Evolutionary conservation across 2,113 vertebrate species (phyloP).

Genomic region (Illadopsis cleaveri): DNA sequence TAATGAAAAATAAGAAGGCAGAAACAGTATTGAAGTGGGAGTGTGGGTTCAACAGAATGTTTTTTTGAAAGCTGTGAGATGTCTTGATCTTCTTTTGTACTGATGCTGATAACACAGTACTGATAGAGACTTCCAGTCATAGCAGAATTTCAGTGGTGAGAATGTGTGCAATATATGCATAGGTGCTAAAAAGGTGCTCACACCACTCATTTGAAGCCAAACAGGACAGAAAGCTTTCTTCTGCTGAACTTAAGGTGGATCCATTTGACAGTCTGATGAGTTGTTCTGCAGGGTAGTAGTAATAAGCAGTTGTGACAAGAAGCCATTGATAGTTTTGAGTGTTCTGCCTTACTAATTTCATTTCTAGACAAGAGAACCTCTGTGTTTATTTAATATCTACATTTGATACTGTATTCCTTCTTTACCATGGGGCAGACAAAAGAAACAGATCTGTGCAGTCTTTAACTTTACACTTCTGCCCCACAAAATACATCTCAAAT

Average conservation of each 20-base stretch:
- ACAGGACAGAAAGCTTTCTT: not conserved
- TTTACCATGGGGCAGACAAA: not conserved
- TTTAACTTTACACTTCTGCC: not conserved
- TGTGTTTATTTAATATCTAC: not conserved
- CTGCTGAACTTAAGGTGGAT: not conserved
- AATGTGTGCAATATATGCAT: fast-evolving
- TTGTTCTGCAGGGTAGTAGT: not conserved
- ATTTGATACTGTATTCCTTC: not conserved
- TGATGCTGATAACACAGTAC: not conserved
- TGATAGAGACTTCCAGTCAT: not conserved
- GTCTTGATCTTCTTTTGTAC: not conserved
- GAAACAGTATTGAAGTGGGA: not conserved
- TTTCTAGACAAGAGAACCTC: not conserved
- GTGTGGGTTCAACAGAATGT: not conserved
- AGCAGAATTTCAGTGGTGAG: not conserved
- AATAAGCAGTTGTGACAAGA: not conserved
- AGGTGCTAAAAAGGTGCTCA: not conserved
- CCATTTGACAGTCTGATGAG: not conserved
- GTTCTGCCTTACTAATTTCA: not conserved
- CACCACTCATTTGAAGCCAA: not conserved
- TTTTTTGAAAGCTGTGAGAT: not conserved
- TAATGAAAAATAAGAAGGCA: not conserved
- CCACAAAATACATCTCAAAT: not conserved
- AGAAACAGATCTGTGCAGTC: not conserved
- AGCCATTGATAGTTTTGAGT: not conserved